phyloP scores from a whole-genome alignment of 2,113 vertebrate species.

The Tragelaphus buxtoni region DNA sequence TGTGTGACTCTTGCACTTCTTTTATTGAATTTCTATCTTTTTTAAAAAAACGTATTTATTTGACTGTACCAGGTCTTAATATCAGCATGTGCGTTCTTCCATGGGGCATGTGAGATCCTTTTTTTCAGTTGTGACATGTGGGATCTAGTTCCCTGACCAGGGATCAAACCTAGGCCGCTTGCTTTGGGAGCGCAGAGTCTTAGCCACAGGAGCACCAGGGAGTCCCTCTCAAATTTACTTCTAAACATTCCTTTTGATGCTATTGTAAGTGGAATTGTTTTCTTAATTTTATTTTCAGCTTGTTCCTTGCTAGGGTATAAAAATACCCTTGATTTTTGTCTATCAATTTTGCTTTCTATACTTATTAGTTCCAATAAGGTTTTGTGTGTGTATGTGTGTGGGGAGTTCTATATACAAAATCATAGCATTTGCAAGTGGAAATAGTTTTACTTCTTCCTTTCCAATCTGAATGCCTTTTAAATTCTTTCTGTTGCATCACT shows the following conservation, averaged over 20 bases:
- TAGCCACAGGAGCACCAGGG: not conserved
- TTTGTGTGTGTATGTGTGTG: not conserved
- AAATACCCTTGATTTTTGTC: not conserved
- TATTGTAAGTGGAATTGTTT: not conserved
- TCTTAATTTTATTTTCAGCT: not conserved
- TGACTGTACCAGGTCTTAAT: not conserved
- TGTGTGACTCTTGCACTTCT: not conserved
- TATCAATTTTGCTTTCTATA: not conserved
- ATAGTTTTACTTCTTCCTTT: not conserved
- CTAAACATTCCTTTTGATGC: not conserved
- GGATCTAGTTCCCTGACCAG: not conserved
- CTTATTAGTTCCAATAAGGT: not conserved
- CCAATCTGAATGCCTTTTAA: not conserved
- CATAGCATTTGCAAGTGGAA: not conserved
- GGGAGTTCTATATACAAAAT: not conserved
- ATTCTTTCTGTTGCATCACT: not conserved
- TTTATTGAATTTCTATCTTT: not conserved
- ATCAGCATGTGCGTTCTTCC: not conserved
- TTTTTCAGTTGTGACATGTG: not conserved
- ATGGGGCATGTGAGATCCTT: not conserved
- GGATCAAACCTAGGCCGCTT: rapidly evolving
- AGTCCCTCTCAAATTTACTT: not conserved
- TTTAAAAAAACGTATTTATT: not conserved
- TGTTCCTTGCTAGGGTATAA: not conserved
- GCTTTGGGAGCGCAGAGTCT: not conserved